phyloP scores from a whole-genome alignment of 2,888 invertebrate species.

The Lymantria dispar region DNA sequence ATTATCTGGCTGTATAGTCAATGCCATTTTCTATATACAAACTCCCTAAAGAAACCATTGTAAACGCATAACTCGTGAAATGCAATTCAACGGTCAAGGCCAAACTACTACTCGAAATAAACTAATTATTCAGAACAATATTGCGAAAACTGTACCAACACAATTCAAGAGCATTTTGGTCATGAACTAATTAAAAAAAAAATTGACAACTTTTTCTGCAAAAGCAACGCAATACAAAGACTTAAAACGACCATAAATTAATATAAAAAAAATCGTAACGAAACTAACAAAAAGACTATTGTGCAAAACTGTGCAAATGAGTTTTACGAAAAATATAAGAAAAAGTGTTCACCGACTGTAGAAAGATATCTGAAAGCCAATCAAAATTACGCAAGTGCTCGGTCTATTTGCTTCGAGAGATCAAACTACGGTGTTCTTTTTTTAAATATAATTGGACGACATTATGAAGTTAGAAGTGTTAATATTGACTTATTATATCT shows the following conservation, averaged over 20 bases:
- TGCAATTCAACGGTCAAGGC: constrained; percentile 7
- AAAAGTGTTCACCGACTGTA: constrained; percentile 19
- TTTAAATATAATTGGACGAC: background rate
- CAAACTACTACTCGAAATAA: constrained; percentile 9
- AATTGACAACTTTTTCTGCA: constrained; percentile 23
- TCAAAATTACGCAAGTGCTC: constrained; percentile 27
- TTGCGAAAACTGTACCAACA: constrained; percentile 15
- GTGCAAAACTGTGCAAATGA: constrained; percentile 38
- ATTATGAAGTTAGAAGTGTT: background rate
- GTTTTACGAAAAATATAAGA: constrained; percentile 27
- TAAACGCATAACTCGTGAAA: constrained; percentile 9
- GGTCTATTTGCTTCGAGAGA: constrained; percentile 23
- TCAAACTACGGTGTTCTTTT: constrained; percentile 2
- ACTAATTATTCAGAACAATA: constrained; percentile 27
- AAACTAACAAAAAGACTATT: constrained; percentile 27
- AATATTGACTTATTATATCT: background rate
- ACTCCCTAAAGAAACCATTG: constrained; percentile 1
- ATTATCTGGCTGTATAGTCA: background rate
- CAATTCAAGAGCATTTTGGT: constrained; percentile 25
- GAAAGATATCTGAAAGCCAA: constrained; percentile 33
- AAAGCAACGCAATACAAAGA: constrained; percentile 26
- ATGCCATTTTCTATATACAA: constrained; percentile 2
- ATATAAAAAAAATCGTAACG: constrained; percentile 18
- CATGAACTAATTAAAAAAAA: constrained; percentile 37
- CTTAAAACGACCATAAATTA: constrained; percentile 13